Evolutionary conservation across 2,888 invertebrate species (phyloP), one percentile per base, ranked within the genome.

Genomic region (Allophyes oxyacanthae): DNA sequence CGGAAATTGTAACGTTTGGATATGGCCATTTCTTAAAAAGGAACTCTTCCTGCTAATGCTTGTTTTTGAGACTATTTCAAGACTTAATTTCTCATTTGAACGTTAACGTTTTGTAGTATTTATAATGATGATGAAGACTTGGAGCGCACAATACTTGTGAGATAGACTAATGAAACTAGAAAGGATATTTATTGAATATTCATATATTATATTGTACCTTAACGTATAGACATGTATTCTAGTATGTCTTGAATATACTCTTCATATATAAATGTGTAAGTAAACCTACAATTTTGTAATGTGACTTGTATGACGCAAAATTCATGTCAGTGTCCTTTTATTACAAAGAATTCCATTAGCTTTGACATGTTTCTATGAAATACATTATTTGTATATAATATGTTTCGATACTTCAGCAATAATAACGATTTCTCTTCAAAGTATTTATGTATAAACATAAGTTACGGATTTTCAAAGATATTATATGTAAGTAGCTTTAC

Each of bases 101-200:
- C 71, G 72, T 81, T 69, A 69, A 71, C 51, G 50, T 85, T 82
- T 85, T 80, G 80, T 87, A 86, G 80, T 77, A 85, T 84, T 82
- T 88, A 81, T 85, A 85, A 76, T 68, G 76, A 83, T 69, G 85
- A 85, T 57, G 86, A 86, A 83, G 89, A 91, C 84, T 89, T 84
- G 90, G 91, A 89, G 90, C 93, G 93, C 93, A 93, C 93, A 93
- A 93, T 72, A 85, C 86, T 73, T 86, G 93, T 93, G 93, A 93
- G 89, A 90, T 90, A 91, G 83, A 68, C 78, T 89, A 85, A 84
- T 71, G 77, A 72, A 60, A 64, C 65, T 72, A 85, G 80, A 80
- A 64, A 63, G 73, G 70, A 85, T 89, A 88, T 88, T 81, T 87
- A 89, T 84, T 81, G 72, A 72, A 81, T 77, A 82, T 72, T 78